A percentile compares a stretch with the other conserved stretches of the same genome.
Evolutionary conservation across 2,797 vertebrate species (phyloP).

Genomic region (Anas georgica): DNA sequence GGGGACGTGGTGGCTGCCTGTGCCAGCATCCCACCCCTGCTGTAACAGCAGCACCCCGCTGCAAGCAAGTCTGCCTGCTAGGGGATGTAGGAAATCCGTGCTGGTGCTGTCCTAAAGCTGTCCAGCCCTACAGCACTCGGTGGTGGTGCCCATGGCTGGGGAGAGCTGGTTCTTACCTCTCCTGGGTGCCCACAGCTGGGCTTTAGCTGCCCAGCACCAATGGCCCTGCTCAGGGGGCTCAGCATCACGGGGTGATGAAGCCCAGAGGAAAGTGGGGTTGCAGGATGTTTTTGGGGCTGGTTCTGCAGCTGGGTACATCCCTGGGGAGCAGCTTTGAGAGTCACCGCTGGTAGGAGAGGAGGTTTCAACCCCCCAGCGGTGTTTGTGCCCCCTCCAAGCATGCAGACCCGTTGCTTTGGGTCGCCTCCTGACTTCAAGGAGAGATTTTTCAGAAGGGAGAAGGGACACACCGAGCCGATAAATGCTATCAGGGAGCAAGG

Average conservation of each 20-base stretch:
- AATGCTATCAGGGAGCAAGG: background rate
- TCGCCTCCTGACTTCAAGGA: background rate
- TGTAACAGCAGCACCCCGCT: background rate
- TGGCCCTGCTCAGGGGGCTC: background rate
- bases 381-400: background rate
- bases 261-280: background rate
- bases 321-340: background rate
- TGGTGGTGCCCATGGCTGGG: accelerated
- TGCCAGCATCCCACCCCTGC: background rate
- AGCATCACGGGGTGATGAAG: accelerated
- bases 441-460: background rate
- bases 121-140: background rate
- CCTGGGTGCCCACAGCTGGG: background rate
- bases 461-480: background rate
- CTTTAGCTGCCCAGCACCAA: background rate
- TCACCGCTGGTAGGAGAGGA: background rate
- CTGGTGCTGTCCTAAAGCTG: accelerated
- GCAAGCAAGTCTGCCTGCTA: background rate
- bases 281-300: background rate
- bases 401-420: background rate
- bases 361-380: accelerated
- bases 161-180: background rate
- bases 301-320: background rate
- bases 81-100: background rate
- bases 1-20: background rate